Conservation (phyloP, 2,888 invertebrate species). For the Venusia cambrica region DNA sequence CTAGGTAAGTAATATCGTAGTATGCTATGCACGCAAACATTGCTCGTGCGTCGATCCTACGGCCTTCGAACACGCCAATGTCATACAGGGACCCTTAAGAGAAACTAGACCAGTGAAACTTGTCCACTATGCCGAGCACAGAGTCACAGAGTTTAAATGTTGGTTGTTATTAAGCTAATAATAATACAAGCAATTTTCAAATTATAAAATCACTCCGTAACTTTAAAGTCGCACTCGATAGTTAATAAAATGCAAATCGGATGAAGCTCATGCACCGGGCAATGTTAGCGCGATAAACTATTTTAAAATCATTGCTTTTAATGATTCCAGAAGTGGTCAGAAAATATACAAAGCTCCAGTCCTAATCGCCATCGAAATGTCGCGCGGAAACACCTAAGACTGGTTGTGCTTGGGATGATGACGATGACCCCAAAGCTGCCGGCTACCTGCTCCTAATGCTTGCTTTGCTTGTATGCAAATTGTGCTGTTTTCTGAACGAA, state of each 20-base stretch:
- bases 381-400: conserved; percentile 61
- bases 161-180: too few relatives aligned
- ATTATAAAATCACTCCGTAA: conserved; percentile 3
- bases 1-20: conserved; percentile 8
- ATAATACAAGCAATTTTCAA: too few relatives aligned
- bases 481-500: conserved; percentile 57
- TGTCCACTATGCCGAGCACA: not conserved
- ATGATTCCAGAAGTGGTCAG: conserved; percentile 30
- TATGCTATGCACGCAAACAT: conserved; percentile 48
- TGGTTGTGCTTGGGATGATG: conserved; percentile 64
- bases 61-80: conserved; percentile 50
- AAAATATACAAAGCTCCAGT: conserved; percentile 47
- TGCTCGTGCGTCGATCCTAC: conserved; percentile 40
- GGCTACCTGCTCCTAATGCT: conserved; percentile 70
- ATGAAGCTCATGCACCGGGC: conserved; percentile 22
- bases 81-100: conserved; percentile 33
- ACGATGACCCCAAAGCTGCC: conserved; percentile 65
- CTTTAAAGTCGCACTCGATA: conserved; percentile 7
- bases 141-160: too few relatives aligned
- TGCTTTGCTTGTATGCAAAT: conserved; percentile 73
- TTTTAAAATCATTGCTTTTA: conserved; percentile 34
- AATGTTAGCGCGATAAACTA: conserved; percentile 37
- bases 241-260: conserved; percentile 23
- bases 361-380: conserved; percentile 66
- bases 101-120: conserved; percentile 31